Evolutionary conservation across 2,888 invertebrate species (phyloP), one percentile per base, ranked within the genome.

Genomic region (Craniophora ligustri): DNA sequence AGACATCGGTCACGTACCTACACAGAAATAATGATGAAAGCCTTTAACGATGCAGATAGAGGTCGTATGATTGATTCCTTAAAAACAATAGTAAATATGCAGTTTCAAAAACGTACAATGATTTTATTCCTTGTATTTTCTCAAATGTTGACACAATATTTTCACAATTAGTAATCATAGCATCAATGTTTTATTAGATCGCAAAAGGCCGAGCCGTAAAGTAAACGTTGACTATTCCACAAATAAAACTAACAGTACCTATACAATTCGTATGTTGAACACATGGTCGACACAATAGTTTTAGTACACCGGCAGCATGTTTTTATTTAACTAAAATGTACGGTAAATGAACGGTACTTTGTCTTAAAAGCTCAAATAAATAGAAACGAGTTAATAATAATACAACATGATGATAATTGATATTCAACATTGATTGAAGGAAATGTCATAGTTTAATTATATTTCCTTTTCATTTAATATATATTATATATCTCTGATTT

Each of bases 271-370:
- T 87, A 82, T 85, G 86, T 83, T 79, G 84, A 86, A 82, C 84
- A 82, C 76, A 81, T 79, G 86, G 85, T 81, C 75, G 87, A 82
- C 90, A 89, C 87, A 90, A 89, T 89, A 75, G 85, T 83, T 84
- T 78, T 63, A 69, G 75, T 78, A 78, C 72, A 76, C 75, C 64
- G 61, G 69, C 72, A 68, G 70, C 75, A n/a, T n/a, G n/a, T n/a
- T n/a, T n/a, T n/a, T n/a, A n/a, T n/a, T n/a, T n/a, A n/a, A n/a
- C n/a, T n/a, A 68, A 79, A 86, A 86, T 84, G 82, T 86, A 85
- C n/a, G n/a, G n/a, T 86, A 82, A 84, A 79, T 82, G 81, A 72
- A 79, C 78, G 77, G 81, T 81, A 77, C 77, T 76, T 68, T 73
- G 59, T 72, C 70, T 84, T 82, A 82, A 81, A 75, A 60, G 73